Evolutionary conservation across 2,888 invertebrate genomes (phyloP).

Genomic region (Campopleginae sp.): DNA sequence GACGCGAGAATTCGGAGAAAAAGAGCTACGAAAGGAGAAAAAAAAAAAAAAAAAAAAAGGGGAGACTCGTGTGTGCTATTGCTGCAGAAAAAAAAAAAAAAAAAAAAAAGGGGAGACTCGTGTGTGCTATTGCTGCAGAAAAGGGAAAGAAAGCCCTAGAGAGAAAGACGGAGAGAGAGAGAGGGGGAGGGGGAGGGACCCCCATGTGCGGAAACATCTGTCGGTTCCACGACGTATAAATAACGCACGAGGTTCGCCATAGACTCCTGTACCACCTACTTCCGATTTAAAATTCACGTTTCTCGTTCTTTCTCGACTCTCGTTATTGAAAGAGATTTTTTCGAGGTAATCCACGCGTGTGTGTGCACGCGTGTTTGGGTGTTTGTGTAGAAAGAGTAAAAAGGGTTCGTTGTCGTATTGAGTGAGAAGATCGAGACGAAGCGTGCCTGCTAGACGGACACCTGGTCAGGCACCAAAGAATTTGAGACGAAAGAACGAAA

Average conservation of each 20-base stretch:
- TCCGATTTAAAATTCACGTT: slow-evolving; percentile 70
- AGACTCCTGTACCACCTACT: slow-evolving; percentile 68
- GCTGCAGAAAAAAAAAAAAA: slow-evolving; percentile 31
- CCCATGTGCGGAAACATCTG: slow-evolving; percentile 72
- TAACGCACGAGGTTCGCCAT: slow-evolving; percentile 33
- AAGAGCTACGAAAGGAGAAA: slow-evolving; percentile 46
- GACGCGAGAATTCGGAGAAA: slow-evolving; percentile 45
- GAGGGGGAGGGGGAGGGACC: slow-evolving; percentile 20
- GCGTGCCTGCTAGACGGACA: slow-evolving; percentile 65
- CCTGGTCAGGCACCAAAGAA: slow-evolving; percentile 58
- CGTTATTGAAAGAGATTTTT: slow-evolving; percentile 54
- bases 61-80: slow-evolving; percentile 36
- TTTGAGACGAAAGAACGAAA: slow-evolving; percentile 35
- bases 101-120: slow-evolving; percentile 48
- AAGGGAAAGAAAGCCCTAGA: slow-evolving; percentile 32
- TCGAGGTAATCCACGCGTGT: slow-evolving; percentile 11
- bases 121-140: slow-evolving; percentile 30
- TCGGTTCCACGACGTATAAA: slow-evolving; percentile 61
- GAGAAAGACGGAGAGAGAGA: background rate
- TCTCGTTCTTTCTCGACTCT: slow-evolving; percentile 49
- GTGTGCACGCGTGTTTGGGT: background rate
- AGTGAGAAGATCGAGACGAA: slow-evolving; percentile 53
- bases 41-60: slow-evolving; percentile 45
- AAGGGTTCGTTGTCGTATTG: slow-evolving; percentile 49
- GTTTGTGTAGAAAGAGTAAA: slow-evolving; percentile 8